Base-by-base conservation (phyloP, 2,113 vertebrate species). In the Pelusios castaneus region DNA sequence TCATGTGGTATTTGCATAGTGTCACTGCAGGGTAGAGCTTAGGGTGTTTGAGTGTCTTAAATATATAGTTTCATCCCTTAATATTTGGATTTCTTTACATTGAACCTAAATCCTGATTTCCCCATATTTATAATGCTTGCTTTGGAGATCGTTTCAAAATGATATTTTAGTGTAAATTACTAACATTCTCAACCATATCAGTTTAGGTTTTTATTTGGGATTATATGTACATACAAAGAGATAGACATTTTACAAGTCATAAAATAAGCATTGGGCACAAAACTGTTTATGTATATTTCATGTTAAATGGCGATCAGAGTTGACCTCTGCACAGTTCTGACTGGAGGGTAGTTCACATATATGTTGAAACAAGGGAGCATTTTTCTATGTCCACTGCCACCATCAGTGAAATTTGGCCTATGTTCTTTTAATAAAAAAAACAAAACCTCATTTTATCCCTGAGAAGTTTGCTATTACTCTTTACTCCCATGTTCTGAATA, bases 41-140 rank as follows among this genome's bases (percentile, higher is more conserved):
- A 47, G 47, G 4, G 8, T 49, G n/a, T 41, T 34, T 2, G 51
- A 0, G 0, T 11, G 45, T 3, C 47, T 86, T 21, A 55, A 49
- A 27, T 54, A 41, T 58, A 4, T 8, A 3, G 8, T 80, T 91
- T 29, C 11, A 22, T 13, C 27, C n/a, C 81, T 92, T 25, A 10
- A 29, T 0, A 0, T 21, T 7, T 58, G 2, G 6, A 76, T 5
- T 63, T 78, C n/a, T 85, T 94, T 82, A 7, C 14, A 63, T 13
- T 54, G 56, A 87, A 89, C 41, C 2, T 38, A 22, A 82, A 70
- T 19, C 6, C 6, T 34, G 58, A 63, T 31, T 63, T 29, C 6
- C 24, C 78, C 22, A 5, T 9, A n/a, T 51, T 54, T 83, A 27
- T 12, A 75, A 3, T n/a, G 87, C 31, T 70, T 67, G 27, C 1